Conservation (phyloP, 2,888 invertebrate species). For the Steinernema carpocapsae region DNA sequence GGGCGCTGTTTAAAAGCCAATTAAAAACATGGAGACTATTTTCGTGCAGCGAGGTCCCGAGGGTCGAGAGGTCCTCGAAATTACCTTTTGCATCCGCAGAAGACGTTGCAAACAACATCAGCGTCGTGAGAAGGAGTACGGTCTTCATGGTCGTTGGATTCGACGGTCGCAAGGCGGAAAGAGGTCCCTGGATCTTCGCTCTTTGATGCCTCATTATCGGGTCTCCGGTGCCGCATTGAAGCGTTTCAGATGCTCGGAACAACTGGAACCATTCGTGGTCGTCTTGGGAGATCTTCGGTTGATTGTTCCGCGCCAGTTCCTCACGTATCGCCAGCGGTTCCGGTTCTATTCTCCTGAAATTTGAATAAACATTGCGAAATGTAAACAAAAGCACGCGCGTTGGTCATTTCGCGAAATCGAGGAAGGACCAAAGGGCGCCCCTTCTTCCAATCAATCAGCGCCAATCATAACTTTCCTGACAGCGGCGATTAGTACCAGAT, state of each 20-base stretch:
- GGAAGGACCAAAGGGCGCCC: not conserved
- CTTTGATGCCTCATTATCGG: constrained; percentile 20
- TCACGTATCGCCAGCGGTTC: not conserved
- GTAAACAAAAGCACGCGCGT: not conserved
- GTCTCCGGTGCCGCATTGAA: constrained; percentile 24
- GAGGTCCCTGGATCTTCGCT: not conserved
- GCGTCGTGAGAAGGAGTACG: not conserved
- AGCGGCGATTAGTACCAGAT: constrained; percentile 1
- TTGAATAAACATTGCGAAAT: not conserved
- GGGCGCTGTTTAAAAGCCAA: not conserved
- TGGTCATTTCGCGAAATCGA: not conserved
- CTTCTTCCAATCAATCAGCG: constrained; percentile 4
- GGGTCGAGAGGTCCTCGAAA: not conserved
- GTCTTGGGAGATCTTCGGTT: not conserved
- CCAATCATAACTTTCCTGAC: not conserved
- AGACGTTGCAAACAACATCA: not conserved
- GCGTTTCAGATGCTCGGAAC: not conserved
- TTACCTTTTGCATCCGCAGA: constrained; percentile 8
- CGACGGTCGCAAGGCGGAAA: not conserved
- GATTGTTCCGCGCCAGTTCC: not conserved
- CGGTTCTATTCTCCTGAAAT: too few relatives aligned
- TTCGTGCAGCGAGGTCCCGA: not conserved
- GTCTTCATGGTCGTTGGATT: not conserved
- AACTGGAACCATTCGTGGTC: not conserved
- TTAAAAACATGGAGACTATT: not conserved